A percentile compares a stretch with the other conserved stretches of the same genome.
These are phyloP conservation scores for Bombylius discolor DNA, from an alignment of 2,888 invertebrate genomes.

Conservation along the genomic window DNA sequence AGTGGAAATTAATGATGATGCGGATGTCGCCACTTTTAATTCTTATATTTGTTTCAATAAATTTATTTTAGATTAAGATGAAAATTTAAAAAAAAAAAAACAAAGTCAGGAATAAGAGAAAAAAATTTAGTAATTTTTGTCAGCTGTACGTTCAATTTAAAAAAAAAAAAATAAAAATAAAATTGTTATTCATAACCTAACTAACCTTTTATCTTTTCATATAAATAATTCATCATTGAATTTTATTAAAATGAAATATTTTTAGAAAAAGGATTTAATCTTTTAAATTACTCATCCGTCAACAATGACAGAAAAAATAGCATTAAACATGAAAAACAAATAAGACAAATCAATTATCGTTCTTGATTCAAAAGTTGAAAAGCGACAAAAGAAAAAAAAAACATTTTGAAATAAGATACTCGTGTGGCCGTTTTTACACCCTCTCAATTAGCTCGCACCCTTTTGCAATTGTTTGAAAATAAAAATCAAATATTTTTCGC, in stretches of 20 bases:
- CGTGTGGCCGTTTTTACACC: slow-evolving; percentile 7
- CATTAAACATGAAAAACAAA: neutral
- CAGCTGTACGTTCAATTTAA: too few species aligned
- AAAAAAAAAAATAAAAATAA: too few species aligned
- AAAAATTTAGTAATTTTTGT: neutral
- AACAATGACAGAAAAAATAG: too few species aligned
- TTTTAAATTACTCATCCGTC: neutral
- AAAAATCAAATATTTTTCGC: neutral
- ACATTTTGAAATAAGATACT: slow-evolving; percentile 8
- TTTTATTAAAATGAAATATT: too few species aligned
- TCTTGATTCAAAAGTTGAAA: too few species aligned
- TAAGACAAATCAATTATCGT: neutral
- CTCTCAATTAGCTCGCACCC: neutral
- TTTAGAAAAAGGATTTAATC: neutral
- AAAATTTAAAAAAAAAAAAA: neutral
- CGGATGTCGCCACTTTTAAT: neutral
- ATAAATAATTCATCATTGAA: too few species aligned
- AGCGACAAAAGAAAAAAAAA: neutral
- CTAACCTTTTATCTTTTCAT: too few species aligned
- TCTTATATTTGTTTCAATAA: neutral
- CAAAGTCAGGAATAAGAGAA: neutral
- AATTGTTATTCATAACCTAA: too few species aligned
- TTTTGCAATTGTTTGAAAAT: neutral
- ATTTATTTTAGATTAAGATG: too few species aligned
- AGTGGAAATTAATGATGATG: neutral